A percentile compares a stretch with the other conserved stretches of the same genome.
Conservation (phyloP, 2,797 vertebrate species). For the Micropoecilia bifurca region DNA sequence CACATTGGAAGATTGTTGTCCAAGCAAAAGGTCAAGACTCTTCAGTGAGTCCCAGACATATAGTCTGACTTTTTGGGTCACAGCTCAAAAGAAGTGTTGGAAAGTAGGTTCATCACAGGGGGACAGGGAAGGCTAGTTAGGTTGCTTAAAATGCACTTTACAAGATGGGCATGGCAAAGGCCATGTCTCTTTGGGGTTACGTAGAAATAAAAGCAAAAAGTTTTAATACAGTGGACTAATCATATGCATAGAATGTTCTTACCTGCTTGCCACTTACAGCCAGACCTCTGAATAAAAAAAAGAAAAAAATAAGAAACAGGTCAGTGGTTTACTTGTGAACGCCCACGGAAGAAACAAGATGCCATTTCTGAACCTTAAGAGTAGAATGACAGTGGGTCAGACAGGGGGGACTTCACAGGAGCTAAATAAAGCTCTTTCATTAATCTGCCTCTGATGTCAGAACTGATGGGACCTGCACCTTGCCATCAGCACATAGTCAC, state of each 20-base stretch:
- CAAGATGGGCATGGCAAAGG: conserved; percentile 8
- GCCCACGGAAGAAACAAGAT: conserved; percentile 22
- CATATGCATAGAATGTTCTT: neutral
- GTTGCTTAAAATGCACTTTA: conserved; percentile 24
- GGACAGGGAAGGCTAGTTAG: conserved; percentile 18
- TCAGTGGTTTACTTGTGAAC: conserved; percentile 14
- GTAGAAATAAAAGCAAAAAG: conserved; percentile 5
- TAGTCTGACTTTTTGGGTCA: conserved; percentile 63
- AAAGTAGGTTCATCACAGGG: conserved; percentile 48
- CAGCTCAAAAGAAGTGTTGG: conserved; percentile 48
- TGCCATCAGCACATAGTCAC: conserved; percentile 54
- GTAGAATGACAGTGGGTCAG: conserved; percentile 56
- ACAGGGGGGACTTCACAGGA: conserved; percentile 42
- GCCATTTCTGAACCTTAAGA: conserved; percentile 23
- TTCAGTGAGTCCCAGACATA: conserved; percentile 34
- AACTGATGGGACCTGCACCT: conserved; percentile 65
- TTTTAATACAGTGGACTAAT: conserved; percentile 7
- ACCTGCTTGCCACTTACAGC: neutral
- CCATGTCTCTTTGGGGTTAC: conserved; percentile 3
- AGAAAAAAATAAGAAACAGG: neutral
- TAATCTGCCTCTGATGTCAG: conserved; percentile 68
- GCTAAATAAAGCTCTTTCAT: conserved; percentile 71
- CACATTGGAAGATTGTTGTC: conserved; percentile 60
- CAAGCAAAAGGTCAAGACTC: conserved; percentile 64
- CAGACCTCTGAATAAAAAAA: neutral